Base-by-base conservation (phyloP, 2,888 invertebrate species). In the Leptinotarsa rubiginosa region DNA sequence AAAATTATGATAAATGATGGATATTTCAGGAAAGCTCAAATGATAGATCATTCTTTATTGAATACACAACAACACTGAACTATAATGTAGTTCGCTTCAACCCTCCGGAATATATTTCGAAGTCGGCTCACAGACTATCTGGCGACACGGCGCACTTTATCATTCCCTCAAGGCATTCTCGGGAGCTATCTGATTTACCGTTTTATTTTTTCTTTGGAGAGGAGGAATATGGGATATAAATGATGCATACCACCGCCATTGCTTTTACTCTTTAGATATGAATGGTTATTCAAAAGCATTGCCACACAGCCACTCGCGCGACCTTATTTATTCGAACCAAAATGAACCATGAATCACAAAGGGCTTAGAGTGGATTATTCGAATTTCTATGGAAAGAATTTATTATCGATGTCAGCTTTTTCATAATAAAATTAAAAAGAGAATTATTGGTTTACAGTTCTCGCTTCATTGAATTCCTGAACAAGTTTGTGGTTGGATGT, bases 151-250 rank as follows among this genome's bases (percentile, higher is more conserved):
- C 52, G 54, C 22, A 68, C 31, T 50, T 64, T 70, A 69, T 69
- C 49, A 59, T 49, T 50, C 65, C 70, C 49, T 65, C 25, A 41
- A 70, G 47, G 47, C 69, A 22, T 56, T 69, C 69, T 56, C n/a
- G 69, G n/a, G 22, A 69, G 64, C 49, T 65, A 50, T 70, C 70
- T 64, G 72, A 67, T 72, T 72, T 72, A 72, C 72, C 56, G 66
- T 72, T 72, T 56, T 67, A 31, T 72, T 67, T 59, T 72, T 65
- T 67, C 71, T 54, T 71, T 49, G 49, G 47, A 49, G 66, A 72
- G 62, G n/a, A 50, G 50, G 65, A 72, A 72, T 72, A 66, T 47
- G 66, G 66, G 67, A 66, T 66, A 72, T 72, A 72, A 72, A 72
- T 72, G 72, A 72, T 72, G 72, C 67, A 72, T 65, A 54, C 16